These are phyloP conservation scores for Hydrophis major DNA, from an alignment of 2,797 vertebrate species.

Conservation along the genomic window DNA sequence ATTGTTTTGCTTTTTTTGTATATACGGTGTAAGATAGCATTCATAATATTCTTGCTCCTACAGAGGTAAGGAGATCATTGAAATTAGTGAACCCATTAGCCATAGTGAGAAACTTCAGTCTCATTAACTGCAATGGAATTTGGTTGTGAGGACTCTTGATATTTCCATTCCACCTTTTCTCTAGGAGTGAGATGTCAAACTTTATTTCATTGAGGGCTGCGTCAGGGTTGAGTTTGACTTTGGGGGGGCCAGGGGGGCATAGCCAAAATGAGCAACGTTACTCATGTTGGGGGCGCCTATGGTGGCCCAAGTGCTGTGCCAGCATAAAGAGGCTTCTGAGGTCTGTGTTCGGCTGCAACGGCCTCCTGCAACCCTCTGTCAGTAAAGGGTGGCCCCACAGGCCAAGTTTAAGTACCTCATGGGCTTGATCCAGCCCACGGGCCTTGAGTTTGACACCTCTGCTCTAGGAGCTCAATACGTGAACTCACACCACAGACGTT, in stretches of 20 bases:
- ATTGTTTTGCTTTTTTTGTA: background rate
- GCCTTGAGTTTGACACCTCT: no score
- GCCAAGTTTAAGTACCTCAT: no score
- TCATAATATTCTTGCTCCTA: background rate
- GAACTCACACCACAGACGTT: background rate
- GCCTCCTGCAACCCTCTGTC: no score
- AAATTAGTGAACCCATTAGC: background rate
- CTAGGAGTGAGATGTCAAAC: background rate
- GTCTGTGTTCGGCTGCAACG: no score
- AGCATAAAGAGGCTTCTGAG: no score
- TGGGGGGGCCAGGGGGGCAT: no score
- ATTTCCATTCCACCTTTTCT: background rate
- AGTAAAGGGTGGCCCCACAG: no score
- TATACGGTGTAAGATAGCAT: background rate
- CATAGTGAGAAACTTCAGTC: background rate
- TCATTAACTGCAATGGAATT: background rate
- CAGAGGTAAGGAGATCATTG: background rate
- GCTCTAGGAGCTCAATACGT: background rate
- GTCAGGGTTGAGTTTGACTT: no score
- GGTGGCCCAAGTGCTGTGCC: no score
- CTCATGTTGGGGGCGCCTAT: no score
- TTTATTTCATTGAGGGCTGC: no score
- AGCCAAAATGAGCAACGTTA: no score
- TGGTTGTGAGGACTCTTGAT: background rate
- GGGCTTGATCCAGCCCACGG: accelerated